These are phyloP conservation scores for Diploptera punctata DNA, from an alignment of 2,888 invertebrate species.

Conservation along the genomic window DNA sequence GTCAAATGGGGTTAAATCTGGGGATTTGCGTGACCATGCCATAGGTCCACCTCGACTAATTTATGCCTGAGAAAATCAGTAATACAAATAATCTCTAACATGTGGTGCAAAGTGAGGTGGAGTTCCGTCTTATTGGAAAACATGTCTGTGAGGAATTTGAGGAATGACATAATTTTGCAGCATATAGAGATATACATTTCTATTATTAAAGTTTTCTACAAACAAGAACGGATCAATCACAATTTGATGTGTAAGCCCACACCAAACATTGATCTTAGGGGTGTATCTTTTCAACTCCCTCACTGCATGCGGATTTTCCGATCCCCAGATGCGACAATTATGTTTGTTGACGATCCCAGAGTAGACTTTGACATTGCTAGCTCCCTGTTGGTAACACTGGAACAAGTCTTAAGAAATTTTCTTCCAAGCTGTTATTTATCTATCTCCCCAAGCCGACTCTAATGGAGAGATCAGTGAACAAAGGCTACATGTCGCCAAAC, in stretches of 20 bases:
- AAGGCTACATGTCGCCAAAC: no score
- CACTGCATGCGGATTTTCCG: background rate
- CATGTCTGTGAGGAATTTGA: background rate
- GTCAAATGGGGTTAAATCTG: background rate
- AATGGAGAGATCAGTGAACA: no score
- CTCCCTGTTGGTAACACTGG: no score
- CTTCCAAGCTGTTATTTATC: no score
- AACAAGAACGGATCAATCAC: background rate
- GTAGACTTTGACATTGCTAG: no score
- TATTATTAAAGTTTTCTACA: background rate
- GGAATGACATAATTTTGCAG: background rate
- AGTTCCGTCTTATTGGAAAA: background rate
- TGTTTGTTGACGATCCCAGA: background rate
- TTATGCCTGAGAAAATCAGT: background rate
- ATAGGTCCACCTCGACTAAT: background rate
- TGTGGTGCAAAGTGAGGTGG: background rate
- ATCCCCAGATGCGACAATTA: background rate
- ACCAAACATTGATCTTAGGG: no score
- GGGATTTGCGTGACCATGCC: background rate
- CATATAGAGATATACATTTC: background rate
- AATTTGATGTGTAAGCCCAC: background rate
- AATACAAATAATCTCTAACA: background rate
- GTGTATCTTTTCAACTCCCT: background rate
- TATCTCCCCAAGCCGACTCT: no score
- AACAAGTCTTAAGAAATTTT: no score